These are phyloP conservation scores for Proisotoma minuta DNA, from an alignment of 2,888 invertebrate species.

Conservation along the genomic window DNA sequence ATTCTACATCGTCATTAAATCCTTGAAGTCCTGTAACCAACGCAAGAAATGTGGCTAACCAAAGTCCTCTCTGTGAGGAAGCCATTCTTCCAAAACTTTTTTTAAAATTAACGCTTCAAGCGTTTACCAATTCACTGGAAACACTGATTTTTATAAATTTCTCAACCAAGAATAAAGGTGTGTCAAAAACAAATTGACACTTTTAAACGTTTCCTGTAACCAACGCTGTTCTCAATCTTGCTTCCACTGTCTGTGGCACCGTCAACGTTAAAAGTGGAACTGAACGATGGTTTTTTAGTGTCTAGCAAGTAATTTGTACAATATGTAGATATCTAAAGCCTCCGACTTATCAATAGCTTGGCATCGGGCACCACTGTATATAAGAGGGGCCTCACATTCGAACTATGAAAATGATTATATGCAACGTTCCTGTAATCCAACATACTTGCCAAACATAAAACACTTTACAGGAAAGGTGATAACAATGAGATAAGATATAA, in stretches of 20 bases:
- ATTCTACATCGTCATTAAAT: slow-evolving; percentile 5
- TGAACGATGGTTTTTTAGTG: slow-evolving; percentile 10
- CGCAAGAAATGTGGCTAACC: not conserved
- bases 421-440: not conserved
- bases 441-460: not conserved
- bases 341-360: not conserved
- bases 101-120: no score
- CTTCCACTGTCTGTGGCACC: no score
- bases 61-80: no score
- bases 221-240: no score
- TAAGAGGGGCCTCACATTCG: not conserved
- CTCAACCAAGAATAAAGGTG: no score
- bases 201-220: no score
- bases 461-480: not conserved
- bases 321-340: slow-evolving; percentile 7
- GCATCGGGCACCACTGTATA: not conserved
- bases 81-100: no score
- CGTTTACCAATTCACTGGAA: no score
- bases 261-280: slow-evolving; percentile 5
- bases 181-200: no score
- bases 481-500: not conserved
- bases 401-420: not conserved
- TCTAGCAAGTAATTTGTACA: slow-evolving; percentile 3
- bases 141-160: no score
- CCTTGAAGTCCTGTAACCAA: not conserved